Base-by-base conservation (phyloP, 2,797 vertebrate species). In the Gallinago nigripennis region DNA sequence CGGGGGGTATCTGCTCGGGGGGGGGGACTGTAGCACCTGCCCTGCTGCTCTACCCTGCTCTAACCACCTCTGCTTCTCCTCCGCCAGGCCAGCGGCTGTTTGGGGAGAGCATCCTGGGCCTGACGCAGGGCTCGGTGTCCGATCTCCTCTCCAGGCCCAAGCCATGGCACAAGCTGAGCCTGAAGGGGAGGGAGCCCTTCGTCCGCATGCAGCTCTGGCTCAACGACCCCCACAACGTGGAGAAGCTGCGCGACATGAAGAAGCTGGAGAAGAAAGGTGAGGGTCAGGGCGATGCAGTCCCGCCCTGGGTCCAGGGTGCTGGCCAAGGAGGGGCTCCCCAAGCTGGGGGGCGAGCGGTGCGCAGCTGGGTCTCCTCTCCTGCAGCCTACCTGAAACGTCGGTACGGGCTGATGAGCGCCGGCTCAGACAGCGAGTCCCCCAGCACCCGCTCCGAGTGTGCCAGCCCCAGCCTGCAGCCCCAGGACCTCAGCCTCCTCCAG, bases 141-240 rank as follows among this genome's bases (percentile, higher is more conserved):
- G 99, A 99, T 98, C 98, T 99, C 97, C 98, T 99, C 50, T 99
- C 99, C 70, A 98, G 99, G 85, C 99, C 99, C 92, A 99, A 99
- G 94, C 99, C 99, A 0, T 99, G 99, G 99, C 99, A 99, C 97
- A 99, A 99, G 85, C 98, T 99, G 92, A 99, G 99, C 97, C 98
- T 99, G 86, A 99, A 99, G 96, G 99, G 99, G 89, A 97, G 99
- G 76, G 99, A 99, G 97, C 99, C 99, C 2, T 99, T 99, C 27
- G 99, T 99, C 66, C 99, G 99, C 31, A 99, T 99, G 99, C 99
- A 99, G 97, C 98, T 99, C 64, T 99, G 99, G 99, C 98, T 99
- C 95, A 99, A 98, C 2, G 99, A 99, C 96, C 99, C 99, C 9
- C 99, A 99, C 95, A 99, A 99, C 1, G 99, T 99, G 31, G 99